These are phyloP conservation scores for Andrena fulva DNA, from an alignment of 2,888 invertebrate genomes.

Conservation along the genomic window DNA sequence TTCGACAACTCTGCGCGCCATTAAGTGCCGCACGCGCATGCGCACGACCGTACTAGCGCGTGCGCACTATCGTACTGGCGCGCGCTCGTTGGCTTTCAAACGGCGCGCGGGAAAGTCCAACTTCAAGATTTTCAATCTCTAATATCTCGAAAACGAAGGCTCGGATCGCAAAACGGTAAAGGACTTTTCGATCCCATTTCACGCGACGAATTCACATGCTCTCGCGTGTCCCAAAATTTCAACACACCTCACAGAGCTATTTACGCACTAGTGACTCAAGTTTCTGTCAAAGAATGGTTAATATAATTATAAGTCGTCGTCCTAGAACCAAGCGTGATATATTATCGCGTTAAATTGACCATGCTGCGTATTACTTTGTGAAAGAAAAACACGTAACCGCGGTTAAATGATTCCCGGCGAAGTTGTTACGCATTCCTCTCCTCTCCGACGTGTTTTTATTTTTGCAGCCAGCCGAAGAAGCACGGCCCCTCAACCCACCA, in stretches of 20 bases:
- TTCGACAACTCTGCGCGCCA: too few relatives aligned
- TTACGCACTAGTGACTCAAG: constrained; percentile 40
- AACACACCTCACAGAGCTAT: constrained; percentile 21
- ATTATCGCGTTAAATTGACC: constrained; percentile 64
- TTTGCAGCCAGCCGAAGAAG: constrained; percentile 79
- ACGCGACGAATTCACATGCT: not conserved
- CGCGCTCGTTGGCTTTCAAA: too few relatives aligned
- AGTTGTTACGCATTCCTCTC: constrained; percentile 1
- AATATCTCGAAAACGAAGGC: too few relatives aligned
- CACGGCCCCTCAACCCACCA: constrained; percentile 83
- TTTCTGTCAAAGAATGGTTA: constrained; percentile 59
- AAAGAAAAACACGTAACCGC: constrained; percentile 19
- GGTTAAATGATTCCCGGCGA: constrained; percentile 20
- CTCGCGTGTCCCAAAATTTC: not conserved
- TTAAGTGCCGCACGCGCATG: too few relatives aligned
- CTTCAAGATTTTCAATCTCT: not conserved
- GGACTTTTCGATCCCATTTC: too few relatives aligned
- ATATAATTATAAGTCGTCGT: constrained; percentile 55
- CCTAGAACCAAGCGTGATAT: constrained; percentile 65
- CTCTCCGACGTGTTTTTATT: constrained; percentile 1
- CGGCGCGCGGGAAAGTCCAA: too few relatives aligned
- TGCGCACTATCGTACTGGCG: too few relatives aligned
- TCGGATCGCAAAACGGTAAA: too few relatives aligned
- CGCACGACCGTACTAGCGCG: too few relatives aligned
- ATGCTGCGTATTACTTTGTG: constrained; percentile 60